phyloP scores from a whole-genome alignment of 2,113 vertebrate species.

The Paracyprichromis sp. region DNA sequence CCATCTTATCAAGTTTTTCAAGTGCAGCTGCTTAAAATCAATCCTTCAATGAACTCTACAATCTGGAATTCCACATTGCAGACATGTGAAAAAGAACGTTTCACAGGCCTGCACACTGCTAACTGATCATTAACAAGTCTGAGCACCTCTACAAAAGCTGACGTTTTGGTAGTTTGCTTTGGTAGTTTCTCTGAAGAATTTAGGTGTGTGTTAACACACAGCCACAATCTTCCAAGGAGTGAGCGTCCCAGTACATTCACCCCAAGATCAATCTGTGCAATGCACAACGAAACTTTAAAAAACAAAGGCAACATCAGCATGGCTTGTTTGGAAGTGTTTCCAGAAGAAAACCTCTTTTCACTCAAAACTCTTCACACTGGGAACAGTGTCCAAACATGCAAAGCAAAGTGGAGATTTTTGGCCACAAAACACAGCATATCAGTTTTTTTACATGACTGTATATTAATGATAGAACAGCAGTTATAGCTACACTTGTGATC shows the following conservation, averaged over 20 bases:
- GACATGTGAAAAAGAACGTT: neutral
- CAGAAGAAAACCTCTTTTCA: neutral
- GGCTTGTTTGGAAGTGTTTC: neutral
- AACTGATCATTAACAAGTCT: neutral
- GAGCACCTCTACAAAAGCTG: neutral
- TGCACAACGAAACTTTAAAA: neutral
- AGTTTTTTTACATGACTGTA: neutral
- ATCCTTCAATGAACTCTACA: neutral
- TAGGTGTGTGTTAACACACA: neutral
- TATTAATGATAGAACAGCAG: neutral
- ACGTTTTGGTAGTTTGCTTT: neutral
- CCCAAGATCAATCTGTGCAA: neutral
- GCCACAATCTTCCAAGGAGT: neutral
- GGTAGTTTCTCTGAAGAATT: neutral
- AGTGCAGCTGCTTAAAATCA: neutral
- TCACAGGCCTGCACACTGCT: neutral
- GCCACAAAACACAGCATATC: neutral
- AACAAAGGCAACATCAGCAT: neutral
- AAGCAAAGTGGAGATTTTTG: neutral
- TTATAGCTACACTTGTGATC: no score
- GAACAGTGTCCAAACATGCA: neutral
- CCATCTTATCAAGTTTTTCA: neutral
- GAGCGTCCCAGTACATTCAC: neutral
- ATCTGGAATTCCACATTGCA: neutral
- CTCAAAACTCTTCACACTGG: neutral